Base-by-base conservation (phyloP, 2,888 invertebrate species). In the Synanthedon tipuliformis region DNA sequence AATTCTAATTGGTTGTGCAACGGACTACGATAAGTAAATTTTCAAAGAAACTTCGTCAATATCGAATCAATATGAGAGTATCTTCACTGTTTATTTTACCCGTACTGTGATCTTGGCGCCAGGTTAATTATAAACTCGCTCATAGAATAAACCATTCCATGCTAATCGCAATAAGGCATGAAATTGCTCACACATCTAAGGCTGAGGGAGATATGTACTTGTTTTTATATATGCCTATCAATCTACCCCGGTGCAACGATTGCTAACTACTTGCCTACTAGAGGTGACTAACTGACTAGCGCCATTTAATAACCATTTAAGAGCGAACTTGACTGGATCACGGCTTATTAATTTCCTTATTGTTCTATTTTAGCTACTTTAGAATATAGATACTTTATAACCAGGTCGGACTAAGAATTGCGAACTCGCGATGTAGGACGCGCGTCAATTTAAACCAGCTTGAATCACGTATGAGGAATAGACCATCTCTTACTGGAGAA, bases 81-180 rank as follows among this genome's bases (percentile, higher is more conserved):
- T 34, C 34, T 34, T 34, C 34, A 45, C 45, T 45, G 45, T 13
- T 45, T 45, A 13, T 45, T 34, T 45, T 45, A 15, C 45, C 13
- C 11, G n/a, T 45, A 45, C 45, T 45, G 15, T 45, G 45, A n/a
- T 45, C 45, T 16, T 71, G 72, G 71, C 78, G 75, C 74, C 72
- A 60, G 61, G 70, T 78, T 85, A 82, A 84, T 83, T 81, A 82
- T 82, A 81, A 69, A 69, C 69, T 61, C 60, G 61, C 63, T 65
- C 68, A 71, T 62, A 76, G 68, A 68, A 81, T 71, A 76, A 70
- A 70, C 71, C 70, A 64, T 71, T 69, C 62, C 70, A 78, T 71
- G 73, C 63, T 74, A 72, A 80, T 75, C 64, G 62, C 55, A 59
- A 54, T 67, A 76, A 73, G 70, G 73, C 65, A 67, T 67, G 75